These are phyloP conservation scores for Potamarius usumacintae DNA, from an alignment of 2,113 vertebrate genomes.

Conservation along the genomic window DNA sequence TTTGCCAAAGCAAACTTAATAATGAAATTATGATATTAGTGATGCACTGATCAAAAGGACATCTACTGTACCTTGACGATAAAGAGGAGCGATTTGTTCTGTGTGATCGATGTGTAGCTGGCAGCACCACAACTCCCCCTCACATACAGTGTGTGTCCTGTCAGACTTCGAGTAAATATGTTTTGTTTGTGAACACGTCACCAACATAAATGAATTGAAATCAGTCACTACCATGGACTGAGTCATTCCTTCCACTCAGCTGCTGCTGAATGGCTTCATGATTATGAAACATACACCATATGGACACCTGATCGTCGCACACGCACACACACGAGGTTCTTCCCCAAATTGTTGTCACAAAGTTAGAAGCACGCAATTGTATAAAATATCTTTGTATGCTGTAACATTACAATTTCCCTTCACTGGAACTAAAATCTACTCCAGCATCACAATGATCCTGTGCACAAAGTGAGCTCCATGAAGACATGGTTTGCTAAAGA, in stretches of 20 bases:
- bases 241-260: background rate
- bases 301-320: background rate
- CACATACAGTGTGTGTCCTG: background rate
- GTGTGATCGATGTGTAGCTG: background rate
- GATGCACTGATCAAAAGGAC: background rate
- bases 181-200: conserved; percentile 2
- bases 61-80: background rate
- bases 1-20: background rate
- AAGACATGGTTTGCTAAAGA: too few relatives aligned
- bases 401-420: too few relatives aligned
- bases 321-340: background rate
- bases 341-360: too few relatives aligned
- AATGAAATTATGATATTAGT: background rate
- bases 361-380: too few relatives aligned
- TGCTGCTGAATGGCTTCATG: background rate
- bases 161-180: background rate
- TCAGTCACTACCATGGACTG: background rate
- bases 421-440: too few relatives aligned
- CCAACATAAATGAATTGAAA: background rate
- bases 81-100: background rate
- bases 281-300: too few relatives aligned
- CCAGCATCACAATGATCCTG: too few relatives aligned
- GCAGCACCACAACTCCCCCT: background rate
- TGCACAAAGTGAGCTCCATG: too few relatives aligned
- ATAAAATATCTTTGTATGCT: too few relatives aligned